phyloP scores from a whole-genome alignment of 2,888 invertebrate genomes.

The Euplagia quadripunctaria region DNA sequence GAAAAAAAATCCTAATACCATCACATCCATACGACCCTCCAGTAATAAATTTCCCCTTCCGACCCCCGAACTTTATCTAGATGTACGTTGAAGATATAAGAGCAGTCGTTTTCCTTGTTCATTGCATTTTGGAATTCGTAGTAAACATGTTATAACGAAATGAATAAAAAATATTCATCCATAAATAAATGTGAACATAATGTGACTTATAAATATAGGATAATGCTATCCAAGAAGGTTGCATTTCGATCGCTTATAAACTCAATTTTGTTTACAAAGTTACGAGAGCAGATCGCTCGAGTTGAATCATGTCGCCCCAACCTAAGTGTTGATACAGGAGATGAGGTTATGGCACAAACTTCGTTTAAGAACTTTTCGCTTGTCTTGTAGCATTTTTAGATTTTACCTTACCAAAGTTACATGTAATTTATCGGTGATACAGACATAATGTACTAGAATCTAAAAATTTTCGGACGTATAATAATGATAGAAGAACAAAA shows the following conservation, averaged over 20 bases:
- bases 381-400: slow-evolving; percentile 13
- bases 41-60: slow-evolving; percentile 58
- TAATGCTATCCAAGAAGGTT: slow-evolving; percentile 29
- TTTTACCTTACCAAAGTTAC: not conserved
- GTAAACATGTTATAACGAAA: slow-evolving; percentile 46
- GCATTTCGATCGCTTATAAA: slow-evolving; percentile 55
- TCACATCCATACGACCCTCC: slow-evolving; percentile 53
- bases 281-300: slow-evolving; percentile 52
- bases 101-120: slow-evolving; percentile 50
- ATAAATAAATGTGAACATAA: not conserved
- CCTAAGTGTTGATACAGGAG: slow-evolving; percentile 38
- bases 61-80: slow-evolving; percentile 62
- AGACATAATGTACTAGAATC: not conserved
- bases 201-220: not conserved
- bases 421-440: not conserved
- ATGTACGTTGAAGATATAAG: slow-evolving; percentile 57
- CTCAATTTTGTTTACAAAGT: slow-evolving; percentile 68
- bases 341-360: slow-evolving; percentile 35
- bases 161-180: not conserved
- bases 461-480: not conserved
- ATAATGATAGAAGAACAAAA: not conserved
- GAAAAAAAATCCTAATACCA: slow-evolving; percentile 25
- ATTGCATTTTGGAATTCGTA: slow-evolving; percentile 54
- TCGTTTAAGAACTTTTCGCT: slow-evolving; percentile 28
- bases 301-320: slow-evolving; percentile 37